Base-by-base conservation (phyloP, 1,140 invertebrate genomes). In the Diabrotica virgifera region DNA sequence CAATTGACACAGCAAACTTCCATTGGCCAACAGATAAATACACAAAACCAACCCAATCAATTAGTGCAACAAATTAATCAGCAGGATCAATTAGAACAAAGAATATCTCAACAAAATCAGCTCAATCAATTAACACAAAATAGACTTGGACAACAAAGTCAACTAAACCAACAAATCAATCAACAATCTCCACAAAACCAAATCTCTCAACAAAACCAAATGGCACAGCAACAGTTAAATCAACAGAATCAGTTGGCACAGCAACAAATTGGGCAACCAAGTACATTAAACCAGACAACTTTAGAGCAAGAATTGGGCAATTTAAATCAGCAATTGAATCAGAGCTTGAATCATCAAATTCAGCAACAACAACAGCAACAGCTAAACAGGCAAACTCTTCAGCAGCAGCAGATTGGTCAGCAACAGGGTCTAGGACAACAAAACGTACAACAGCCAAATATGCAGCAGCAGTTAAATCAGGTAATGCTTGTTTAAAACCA, bases 391-490 rank as follows among this genome's bases (percentile, higher is more conserved):
- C 70, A 68, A 24, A 63, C 35, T 24, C 64, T 55, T 64, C 70
- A 66, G 40, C 63, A 68, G 51, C 59, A 62, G 56, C 35, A 59
- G 40, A 58, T 72, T 24, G 56, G 38, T 46, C 66, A 67, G 50
- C 73, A 64, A 13, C 62, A 59, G 9, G 14, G 40, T 46, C 36
- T 37, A n/a, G 64, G 67, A 59, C 63, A 70, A 24, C 66, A 67
- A 64, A 24, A 50, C 3, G 6, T 37, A 5, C 55, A 63, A 11
- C 75, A 73, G 11, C 69, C 70, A 61, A 62, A 62, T 55, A 55
- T 67, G 8, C 71, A 73, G 57, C 71, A 72, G 14, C 70, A 75
- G 54, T 58, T 59, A 51, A 46, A 59, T 50, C 58, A 59, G 56
- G 56, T 58, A 6, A 24, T 58, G n/a, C 35, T 11, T 9, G 12